Base-by-base conservation (phyloP, 2,888 invertebrate species). In the Willowsia nigromaculata region DNA sequence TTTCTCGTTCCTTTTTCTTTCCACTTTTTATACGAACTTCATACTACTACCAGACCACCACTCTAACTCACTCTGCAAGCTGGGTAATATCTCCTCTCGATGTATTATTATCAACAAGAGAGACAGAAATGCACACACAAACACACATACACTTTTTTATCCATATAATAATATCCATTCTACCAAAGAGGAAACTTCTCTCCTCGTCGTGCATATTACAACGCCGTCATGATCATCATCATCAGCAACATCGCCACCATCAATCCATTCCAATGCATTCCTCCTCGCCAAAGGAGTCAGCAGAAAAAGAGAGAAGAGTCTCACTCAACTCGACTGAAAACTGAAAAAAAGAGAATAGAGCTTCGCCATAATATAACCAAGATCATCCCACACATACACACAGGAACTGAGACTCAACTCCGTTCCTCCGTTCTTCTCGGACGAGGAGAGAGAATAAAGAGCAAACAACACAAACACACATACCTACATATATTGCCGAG, bases 211-310 rank as follows among this genome's bases (percentile, higher is more conserved):
- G n/a, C 27, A 47, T 43, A 47, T 74, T 25, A 25, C 7, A 37
- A 27, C 47, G 43, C 50, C 47, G 71, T 47, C 47, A 47, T 74
- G 27, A 74, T 74, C 25, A 74, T 47, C 74, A 27, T 74, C 74
- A 71, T 40, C 71, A n/a, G 9, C 71, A 25, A 7, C 71, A 22
- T 40, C 40, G 22, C 47, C 71, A 50, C 15, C 43, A 74, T 47
- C 43, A 74, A 74, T 74, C 74, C 50, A 74, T 47, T 74, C 74
- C 74, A 74, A n/a, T 43, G 50, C 74, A 74, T 74, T 43, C 74
- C 47, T 40, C 40, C 22, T 40, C 68, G n/a, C 68, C 11, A 65
- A 65, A 65, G 4, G 47, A 47, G 47, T 47, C 7, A 56, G 25
- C 40, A 37, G 11, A 43, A 18, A 43, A 27, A 65, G 15, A 40